Conservation (phyloP, 2,888 invertebrate genomes). For the Balanococcus diminutus region DNA sequence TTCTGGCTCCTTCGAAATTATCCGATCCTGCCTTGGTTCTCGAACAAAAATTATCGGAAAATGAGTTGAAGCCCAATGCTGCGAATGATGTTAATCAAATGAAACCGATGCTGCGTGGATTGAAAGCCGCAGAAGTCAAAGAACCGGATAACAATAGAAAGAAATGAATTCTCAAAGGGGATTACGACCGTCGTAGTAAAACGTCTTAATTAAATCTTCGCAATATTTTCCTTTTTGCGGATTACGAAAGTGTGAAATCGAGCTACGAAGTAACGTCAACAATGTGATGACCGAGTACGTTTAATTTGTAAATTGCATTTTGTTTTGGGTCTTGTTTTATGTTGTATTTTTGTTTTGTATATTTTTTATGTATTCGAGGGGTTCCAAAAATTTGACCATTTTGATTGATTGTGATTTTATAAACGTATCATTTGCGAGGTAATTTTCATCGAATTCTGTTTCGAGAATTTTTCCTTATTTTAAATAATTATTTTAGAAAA, state of each 20-base stretch:
- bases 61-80: background rate
- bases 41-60: background rate
- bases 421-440: background rate
- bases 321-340: background rate
- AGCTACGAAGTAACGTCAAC: background rate
- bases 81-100: background rate
- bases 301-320: background rate
- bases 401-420: background rate
- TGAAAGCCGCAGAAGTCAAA: constrained; percentile 4
- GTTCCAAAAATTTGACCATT: constrained; percentile 8
- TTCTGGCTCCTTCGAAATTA: constrained; percentile 38
- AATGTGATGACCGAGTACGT: background rate
- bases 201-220: background rate
- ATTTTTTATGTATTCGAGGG: background rate
- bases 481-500: background rate
- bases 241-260: background rate
- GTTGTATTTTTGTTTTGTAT: background rate
- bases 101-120: constrained; percentile 42
- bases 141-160: constrained; percentile 19
- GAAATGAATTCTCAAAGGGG: background rate
- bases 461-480: background rate
- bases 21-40: constrained; percentile 35
- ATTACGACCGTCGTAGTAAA: background rate
- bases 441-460: background rate
- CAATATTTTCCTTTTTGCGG: background rate